Percentiles rank a stretch among this genome's conserved stretches.
Evolutionary conservation across 2,797 vertebrate genomes (phyloP).

Genomic region (Falco peregrinus): DNA sequence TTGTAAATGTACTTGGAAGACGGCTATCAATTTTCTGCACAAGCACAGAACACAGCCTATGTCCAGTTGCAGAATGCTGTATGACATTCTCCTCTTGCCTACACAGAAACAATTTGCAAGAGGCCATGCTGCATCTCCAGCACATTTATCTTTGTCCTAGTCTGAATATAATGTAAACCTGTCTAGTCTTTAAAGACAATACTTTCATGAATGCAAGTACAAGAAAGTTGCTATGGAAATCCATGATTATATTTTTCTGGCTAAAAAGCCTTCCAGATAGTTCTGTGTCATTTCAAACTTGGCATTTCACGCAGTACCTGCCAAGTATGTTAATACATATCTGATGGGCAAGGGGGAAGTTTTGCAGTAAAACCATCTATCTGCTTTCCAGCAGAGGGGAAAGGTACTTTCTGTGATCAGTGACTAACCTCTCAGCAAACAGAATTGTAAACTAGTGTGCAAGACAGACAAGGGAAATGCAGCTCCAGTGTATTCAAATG

Average conservation of each 20-base stretch:
- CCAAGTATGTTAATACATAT: not conserved
- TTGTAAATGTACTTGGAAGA: not conserved
- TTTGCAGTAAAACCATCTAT: conserved; percentile 24
- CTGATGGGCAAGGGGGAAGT: not conserved
- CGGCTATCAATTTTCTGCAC: conserved; percentile 1
- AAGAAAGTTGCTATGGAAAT: conserved; percentile 4
- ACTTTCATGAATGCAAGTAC: not conserved
- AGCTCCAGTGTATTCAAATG: not conserved
- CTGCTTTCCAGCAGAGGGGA: conserved; percentile 9
- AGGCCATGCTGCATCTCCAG: not conserved
- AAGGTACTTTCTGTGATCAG: not conserved
- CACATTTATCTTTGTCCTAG: not conserved
- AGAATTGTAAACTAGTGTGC: not conserved
- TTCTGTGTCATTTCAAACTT: not conserved
- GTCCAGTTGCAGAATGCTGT: not conserved
- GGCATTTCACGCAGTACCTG: not conserved
- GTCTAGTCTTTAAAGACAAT: not conserved
- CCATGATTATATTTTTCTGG: not conserved
- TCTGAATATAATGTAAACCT: not conserved
- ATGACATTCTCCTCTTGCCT: not conserved
- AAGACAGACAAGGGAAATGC: not conserved
- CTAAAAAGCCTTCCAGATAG: not conserved
- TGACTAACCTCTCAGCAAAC: not conserved
- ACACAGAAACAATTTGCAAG: not conserved
- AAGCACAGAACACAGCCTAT: not conserved